Evolutionary conservation across 2,797 vertebrate genomes (phyloP).

Genomic region (Podarcis lilfordi): DNA sequence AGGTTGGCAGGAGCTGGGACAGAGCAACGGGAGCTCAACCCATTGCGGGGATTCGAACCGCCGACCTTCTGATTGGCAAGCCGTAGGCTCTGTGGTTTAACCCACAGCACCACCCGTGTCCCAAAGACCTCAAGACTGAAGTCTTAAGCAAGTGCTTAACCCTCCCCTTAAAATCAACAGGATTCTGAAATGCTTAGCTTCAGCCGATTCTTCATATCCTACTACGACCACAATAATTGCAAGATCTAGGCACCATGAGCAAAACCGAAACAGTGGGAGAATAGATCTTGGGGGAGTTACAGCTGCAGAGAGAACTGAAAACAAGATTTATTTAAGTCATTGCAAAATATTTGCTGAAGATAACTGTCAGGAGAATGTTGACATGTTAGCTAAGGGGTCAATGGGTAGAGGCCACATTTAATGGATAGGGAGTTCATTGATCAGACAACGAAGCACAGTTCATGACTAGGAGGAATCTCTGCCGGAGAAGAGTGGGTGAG

Average conservation of each 20-base stretch:
- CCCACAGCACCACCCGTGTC: too few species aligned
- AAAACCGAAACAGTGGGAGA: not conserved
- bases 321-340: not conserved
- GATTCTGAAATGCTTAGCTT: not conserved
- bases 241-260: too few species aligned
- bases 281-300: not conserved
- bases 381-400: constrained; percentile 40
- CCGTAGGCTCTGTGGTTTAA: too few species aligned
- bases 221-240: too few species aligned
- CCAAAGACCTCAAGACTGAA: too few species aligned
- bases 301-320: constrained; percentile 39
- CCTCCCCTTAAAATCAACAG: not conserved
- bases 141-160: too few species aligned
- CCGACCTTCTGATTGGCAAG: too few species aligned
- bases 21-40: too few species aligned
- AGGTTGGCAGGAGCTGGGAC: too few species aligned
- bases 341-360: constrained; percentile 47
- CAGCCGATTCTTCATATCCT: too few species aligned
- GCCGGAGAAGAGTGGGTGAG: constrained; percentile 13
- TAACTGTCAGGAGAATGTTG: constrained; percentile 57
- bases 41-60: accelerated
- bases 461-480: constrained; percentile 38
- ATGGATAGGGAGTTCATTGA: constrained; percentile 39
- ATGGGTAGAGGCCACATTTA: constrained; percentile 30
- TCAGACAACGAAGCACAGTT: constrained; percentile 42